Evolutionary conservation across 2,797 vertebrate species (phyloP), one percentile per base, ranked within the genome.

Genomic region (Sebastes matsubarae): DNA sequence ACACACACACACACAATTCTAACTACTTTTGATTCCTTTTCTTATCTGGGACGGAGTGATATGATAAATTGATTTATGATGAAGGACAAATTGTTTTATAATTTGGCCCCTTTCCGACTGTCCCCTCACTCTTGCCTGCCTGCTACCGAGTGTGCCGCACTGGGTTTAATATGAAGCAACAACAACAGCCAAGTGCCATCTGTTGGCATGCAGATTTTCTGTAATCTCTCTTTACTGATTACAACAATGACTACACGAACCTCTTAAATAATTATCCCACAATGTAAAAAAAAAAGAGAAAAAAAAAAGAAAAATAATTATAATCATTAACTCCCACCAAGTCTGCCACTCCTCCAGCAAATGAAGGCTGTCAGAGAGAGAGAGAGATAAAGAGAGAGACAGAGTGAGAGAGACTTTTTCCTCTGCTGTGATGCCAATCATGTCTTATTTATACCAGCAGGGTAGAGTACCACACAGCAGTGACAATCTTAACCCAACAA

Each of bases 181-280:
- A 91, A 94, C 92, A 93, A 87, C 91, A 92, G 91, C 93, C 82
- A 93, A 94, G 89, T 94, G 89, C 95, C 95, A 95, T 96, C 95
- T 96, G 95, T 95, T 95, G 93, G 94, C 95, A 94, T 93, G 94
- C 91, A 93, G 95, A 96, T 96, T 95, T 95, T 95, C 94, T 94
- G 95, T 96, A 96, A 96, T 96, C 95, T 95, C 94, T 95, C 94
- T 96, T 96, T 96, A 95, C 96, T 96, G 95, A 96, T 96, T 96
- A 95, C 94, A 95, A 94, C 94, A 91, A 95, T 94, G 94, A 95
- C 95, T 95, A 95, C 95, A 96, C 93, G 86, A 95, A 96, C 95
- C 96, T 96, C 95, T 96, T 96, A 96, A 96, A 96, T 96, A 96
- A 96, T 96, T 96, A 96, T 96, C 94, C 95, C 92, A 89, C 95